Percentiles rank a stretch among this genome's conserved stretches.
These are phyloP conservation scores for Cataglyphis rosenhaueri DNA, from an alignment of 2,888 invertebrate genomes.

Conservation along the genomic window DNA sequence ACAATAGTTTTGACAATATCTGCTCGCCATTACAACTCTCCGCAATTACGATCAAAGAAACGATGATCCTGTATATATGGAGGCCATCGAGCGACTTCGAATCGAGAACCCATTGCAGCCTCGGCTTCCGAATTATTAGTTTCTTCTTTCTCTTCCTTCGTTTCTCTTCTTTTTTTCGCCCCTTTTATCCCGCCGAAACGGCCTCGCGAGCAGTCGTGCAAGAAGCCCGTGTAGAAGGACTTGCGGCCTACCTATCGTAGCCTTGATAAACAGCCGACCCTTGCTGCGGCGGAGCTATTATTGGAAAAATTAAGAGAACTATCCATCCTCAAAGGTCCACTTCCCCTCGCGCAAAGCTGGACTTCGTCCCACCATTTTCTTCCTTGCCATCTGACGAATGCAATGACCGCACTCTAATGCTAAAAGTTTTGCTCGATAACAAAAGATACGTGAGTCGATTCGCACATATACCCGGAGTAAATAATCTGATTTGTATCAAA, in stretches of 20 bases:
- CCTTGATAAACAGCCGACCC: constrained; percentile 80
- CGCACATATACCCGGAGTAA: not conserved
- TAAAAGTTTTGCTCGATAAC: constrained; percentile 39
- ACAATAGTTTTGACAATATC: constrained; percentile 11
- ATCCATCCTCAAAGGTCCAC: constrained; percentile 72
- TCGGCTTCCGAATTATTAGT: constrained; percentile 56
- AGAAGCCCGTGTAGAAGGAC: constrained; percentile 63
- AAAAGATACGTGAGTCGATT: constrained; percentile 22
- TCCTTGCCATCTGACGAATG: constrained; percentile 42
- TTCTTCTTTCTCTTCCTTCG: constrained; percentile 25
- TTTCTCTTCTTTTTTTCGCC: constrained; percentile 6
- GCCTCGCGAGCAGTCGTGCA: constrained; percentile 63
- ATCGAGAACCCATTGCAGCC: constrained; percentile 39
- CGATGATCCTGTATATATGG: constrained; percentile 33
- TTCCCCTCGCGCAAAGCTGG: constrained; percentile 58
- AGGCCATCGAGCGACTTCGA: constrained; percentile 32
- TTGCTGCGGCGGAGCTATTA: constrained; percentile 77
- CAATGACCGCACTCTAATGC: constrained; percentile 51
- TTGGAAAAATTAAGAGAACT: constrained; percentile 82
- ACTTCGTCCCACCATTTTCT: constrained; percentile 57
- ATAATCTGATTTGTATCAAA: not conserved
- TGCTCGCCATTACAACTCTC: not conserved
- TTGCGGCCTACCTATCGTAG: constrained; percentile 68
- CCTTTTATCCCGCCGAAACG: constrained; percentile 33
- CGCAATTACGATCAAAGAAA: constrained; percentile 15